Evolutionary conservation across 2,888 invertebrate genomes (phyloP).

Genomic region (Lepidonotus clava): DNA sequence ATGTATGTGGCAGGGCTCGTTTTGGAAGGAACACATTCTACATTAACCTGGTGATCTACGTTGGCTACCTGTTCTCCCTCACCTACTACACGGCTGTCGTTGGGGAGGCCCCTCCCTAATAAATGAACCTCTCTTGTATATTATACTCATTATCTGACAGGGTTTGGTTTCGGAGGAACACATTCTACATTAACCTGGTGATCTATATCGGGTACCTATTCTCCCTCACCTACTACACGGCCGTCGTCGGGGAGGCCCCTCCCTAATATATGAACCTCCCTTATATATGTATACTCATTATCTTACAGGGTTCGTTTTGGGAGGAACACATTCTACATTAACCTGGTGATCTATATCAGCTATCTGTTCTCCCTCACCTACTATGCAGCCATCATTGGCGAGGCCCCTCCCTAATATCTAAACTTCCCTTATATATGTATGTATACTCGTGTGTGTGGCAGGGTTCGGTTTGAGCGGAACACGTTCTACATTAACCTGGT

Average conservation of each 20-base stretch:
- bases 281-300: too few relatives aligned
- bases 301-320: slow-evolving; percentile 66
- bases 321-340: slow-evolving; percentile 62
- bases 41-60: slow-evolving; percentile 65
- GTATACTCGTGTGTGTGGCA: too few relatives aligned
- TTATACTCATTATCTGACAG: too few relatives aligned
- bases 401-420: too few relatives aligned
- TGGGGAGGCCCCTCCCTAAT: too few relatives aligned
- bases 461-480: slow-evolving; percentile 65
- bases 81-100: slow-evolving; percentile 58
- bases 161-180: slow-evolving; percentile 64
- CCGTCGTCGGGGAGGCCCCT: background rate
- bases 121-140: too few relatives aligned
- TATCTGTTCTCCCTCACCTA: slow-evolving; percentile 63
- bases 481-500: slow-evolving; percentile 65
- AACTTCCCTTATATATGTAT: too few relatives aligned
- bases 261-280: too few relatives aligned
- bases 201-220: slow-evolving; percentile 65
- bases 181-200: slow-evolving; percentile 64
- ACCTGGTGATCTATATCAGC: slow-evolving; percentile 64
- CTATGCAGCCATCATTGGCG: slow-evolving; percentile 52
- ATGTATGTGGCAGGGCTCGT: slow-evolving; percentile 65
- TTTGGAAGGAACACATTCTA: slow-evolving; percentile 65
- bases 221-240: slow-evolving; percentile 61
- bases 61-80: slow-evolving; percentile 65